phyloP scores from a whole-genome alignment of 2,113 vertebrate species.

The Gallinago jamesoni region DNA sequence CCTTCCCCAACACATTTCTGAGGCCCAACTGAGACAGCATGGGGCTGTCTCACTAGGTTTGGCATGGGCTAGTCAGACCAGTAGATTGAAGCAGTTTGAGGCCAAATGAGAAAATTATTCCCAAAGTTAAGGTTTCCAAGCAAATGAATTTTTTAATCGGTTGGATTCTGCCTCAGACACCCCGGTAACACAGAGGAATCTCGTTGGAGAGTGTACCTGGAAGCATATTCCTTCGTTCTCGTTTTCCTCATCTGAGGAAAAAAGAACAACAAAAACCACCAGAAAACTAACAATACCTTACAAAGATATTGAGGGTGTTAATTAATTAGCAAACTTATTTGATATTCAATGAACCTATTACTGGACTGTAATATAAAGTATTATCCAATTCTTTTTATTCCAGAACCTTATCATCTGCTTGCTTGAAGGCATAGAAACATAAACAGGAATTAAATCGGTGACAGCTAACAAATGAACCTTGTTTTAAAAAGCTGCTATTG shows the following conservation, averaged over 20 bases:
- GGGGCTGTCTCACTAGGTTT: background rate
- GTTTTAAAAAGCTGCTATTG: background rate
- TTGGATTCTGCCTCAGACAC: background rate
- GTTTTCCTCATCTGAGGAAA: background rate
- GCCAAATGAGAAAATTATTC: background rate
- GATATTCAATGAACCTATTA: background rate
- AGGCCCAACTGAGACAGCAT: background rate
- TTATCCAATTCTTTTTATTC: background rate
- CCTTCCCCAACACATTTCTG: background rate
- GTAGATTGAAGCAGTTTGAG: background rate
- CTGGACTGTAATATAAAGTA: background rate
- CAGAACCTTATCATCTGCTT: background rate
- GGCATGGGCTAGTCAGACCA: background rate
- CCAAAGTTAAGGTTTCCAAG: background rate
- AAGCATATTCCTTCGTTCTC: background rate
- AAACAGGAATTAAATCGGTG: background rate
- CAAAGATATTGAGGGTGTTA: background rate
- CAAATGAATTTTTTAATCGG: background rate
- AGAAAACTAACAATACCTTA: background rate
- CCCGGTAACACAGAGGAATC: background rate
- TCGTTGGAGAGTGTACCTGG: background rate
- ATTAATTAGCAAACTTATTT: background rate
- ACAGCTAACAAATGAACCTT: background rate
- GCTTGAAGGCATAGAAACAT: background rate
- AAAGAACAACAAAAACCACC: background rate